These are phyloP conservation scores for Pterostichus niger DNA, from an alignment of 2,888 invertebrate genomes.

Conservation along the genomic window DNA sequence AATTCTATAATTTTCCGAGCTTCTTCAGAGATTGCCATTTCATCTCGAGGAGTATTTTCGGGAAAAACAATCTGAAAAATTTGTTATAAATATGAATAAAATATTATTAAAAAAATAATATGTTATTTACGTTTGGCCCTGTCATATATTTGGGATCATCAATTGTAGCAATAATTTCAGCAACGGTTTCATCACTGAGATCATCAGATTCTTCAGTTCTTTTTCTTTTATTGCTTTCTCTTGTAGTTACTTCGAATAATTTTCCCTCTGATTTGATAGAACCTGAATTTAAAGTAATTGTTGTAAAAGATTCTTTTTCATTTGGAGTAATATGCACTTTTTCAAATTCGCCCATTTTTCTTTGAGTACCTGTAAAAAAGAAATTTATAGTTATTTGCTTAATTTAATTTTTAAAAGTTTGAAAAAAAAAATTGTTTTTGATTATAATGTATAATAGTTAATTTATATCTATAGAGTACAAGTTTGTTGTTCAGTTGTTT, in stretches of 20 bases:
- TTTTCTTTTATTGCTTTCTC: constrained; percentile 73
- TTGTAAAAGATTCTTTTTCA: constrained; percentile 85
- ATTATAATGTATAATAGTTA: too few relatives aligned
- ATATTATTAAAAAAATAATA: constrained; percentile 55
- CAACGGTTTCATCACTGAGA: constrained; percentile 87
- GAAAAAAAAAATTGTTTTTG: too few relatives aligned
- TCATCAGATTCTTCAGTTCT: constrained; percentile 83
- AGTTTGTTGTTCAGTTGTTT: too few relatives aligned
- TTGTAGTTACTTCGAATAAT: constrained; percentile 72
- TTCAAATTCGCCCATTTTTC: constrained; percentile 83
- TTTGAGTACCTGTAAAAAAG: constrained; percentile 68
- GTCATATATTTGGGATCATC: constrained; percentile 91
- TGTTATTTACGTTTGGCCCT: constrained; percentile 87
- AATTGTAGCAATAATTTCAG: constrained; percentile 90
- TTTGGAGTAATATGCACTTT: constrained; percentile 81
- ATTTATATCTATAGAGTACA: too few relatives aligned
- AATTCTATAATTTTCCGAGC: constrained; percentile 93
- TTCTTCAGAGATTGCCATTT: constrained; percentile 94
- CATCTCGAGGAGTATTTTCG: constrained; percentile 92
- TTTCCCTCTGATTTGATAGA: constrained; percentile 72
- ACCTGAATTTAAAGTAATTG: constrained; percentile 83
- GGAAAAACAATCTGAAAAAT: constrained; percentile 84
- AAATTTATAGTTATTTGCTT: constrained; percentile 7
- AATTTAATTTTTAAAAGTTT: too few relatives aligned
- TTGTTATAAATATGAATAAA: constrained; percentile 18